These are phyloP conservation scores for Chelonia mydas DNA, from an alignment of 2,797 vertebrate genomes.

Conservation along the genomic window DNA sequence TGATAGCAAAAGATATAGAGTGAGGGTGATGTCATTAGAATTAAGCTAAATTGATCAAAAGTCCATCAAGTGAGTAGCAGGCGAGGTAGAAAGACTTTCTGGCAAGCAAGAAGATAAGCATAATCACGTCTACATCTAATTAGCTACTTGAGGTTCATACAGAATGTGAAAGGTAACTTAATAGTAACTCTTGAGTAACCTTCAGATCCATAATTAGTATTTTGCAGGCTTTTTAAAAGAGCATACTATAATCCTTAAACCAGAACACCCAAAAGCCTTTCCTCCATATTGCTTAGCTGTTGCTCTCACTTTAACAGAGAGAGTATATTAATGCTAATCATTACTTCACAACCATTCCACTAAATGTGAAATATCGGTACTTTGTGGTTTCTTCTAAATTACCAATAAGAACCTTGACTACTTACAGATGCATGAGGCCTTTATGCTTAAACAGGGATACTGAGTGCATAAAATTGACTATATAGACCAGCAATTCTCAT, in stretches of 20 bases:
- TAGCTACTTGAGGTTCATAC: not conserved
- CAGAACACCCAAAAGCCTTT: not conserved
- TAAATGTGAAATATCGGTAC: rapidly evolving
- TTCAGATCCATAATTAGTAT: not conserved
- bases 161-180: not conserved
- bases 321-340: not conserved
- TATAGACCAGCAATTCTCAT: not conserved
- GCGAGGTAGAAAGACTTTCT: not conserved
- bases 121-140: not conserved
- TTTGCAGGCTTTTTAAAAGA: too few relatives aligned
- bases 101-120: not conserved
- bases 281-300: not conserved
- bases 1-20: not conserved
- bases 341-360: not conserved
- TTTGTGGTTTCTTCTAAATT: not conserved
- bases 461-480: not conserved
- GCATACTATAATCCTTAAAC: not conserved
- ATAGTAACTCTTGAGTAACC: not conserved
- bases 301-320: not conserved
- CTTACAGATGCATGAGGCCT: rapidly evolving
- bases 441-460: not conserved
- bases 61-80: not conserved
- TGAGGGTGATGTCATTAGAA: not conserved
- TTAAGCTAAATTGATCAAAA: not conserved
- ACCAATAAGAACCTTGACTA: not conserved